Percentiles rank a stretch among this genome's conserved stretches.
These are phyloP conservation scores for Mesocentrotus franciscanus DNA, from an alignment of 53 echinoderm and acorn worm genomes.

Conservation along the genomic window DNA sequence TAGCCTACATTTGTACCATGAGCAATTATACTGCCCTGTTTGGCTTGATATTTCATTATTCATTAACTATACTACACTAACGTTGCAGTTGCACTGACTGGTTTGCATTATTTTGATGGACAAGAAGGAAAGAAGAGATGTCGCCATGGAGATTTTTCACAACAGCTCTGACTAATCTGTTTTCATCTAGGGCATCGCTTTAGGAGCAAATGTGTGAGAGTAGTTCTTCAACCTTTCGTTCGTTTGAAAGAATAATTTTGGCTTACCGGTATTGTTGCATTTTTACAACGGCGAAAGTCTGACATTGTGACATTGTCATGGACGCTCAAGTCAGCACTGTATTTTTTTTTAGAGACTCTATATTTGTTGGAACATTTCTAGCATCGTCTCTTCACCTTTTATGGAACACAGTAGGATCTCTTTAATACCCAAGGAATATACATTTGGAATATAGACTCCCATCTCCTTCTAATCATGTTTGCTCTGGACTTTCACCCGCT, in stretches of 20 bases:
- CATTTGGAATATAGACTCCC: constrained; percentile 5
- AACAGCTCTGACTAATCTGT: not conserved
- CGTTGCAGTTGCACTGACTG: not conserved
- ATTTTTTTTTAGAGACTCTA: not conserved
- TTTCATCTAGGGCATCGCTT: not conserved
- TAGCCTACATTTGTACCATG: not conserved
- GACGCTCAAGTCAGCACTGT: not conserved
- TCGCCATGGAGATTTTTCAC: not conserved
- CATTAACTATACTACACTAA: not conserved
- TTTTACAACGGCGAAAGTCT: not conserved
- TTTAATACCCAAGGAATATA: not conserved
- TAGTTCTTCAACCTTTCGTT: not conserved
- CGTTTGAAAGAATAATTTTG: not conserved
- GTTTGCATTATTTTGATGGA: not conserved
- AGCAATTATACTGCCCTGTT: not conserved
- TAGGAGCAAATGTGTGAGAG: not conserved
- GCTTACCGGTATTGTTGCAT: not conserved
- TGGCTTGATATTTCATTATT: not conserved
- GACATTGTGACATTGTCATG: not conserved
- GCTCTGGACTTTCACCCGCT: not conserved
- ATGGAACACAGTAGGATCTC: not conserved
- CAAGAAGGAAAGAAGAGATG: not conserved
- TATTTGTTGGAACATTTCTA: not conserved
- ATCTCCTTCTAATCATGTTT: constrained; percentile 3
- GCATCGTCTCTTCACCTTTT: not conserved